Percentiles rank a stretch among this genome's conserved stretches.
These are phyloP conservation scores for Tipula unca DNA, from an alignment of 2,888 invertebrate genomes.

Conservation along the genomic window DNA sequence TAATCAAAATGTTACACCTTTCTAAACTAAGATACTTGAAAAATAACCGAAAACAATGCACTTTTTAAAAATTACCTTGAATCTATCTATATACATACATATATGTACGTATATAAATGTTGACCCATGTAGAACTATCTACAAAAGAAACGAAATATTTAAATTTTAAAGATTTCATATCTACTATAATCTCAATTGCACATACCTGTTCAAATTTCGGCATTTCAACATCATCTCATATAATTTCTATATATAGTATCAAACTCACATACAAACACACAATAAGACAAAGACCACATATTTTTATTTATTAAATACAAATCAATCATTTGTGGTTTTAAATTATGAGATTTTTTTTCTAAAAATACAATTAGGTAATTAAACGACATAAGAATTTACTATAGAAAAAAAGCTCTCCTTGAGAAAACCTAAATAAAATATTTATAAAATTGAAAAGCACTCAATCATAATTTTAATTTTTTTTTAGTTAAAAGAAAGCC, in stretches of 20 bases:
- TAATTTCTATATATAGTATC: too few relatives aligned
- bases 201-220: not conserved
- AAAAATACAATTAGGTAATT: not conserved
- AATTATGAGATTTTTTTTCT: not conserved
- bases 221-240: not conserved
- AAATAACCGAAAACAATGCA: not conserved
- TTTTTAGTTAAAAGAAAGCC: not conserved
- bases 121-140: not conserved
- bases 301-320: not conserved
- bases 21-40: not conserved
- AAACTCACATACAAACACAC: not conserved
- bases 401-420: not conserved
- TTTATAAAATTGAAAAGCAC: not conserved
- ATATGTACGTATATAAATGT: not conserved
- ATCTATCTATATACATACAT: not conserved
- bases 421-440: not conserved
- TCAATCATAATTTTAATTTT: not conserved
- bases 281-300: not conserved
- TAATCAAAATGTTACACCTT: not conserved
- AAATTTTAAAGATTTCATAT: not conserved
- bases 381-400: not conserved
- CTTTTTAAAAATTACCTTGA: not conserved
- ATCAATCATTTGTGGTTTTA: not conserved
- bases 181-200: not conserved
- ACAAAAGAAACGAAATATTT: not conserved